Evolutionary conservation across 2,888 invertebrate genomes (phyloP).

Genomic region (Penaeus monodon): DNA sequence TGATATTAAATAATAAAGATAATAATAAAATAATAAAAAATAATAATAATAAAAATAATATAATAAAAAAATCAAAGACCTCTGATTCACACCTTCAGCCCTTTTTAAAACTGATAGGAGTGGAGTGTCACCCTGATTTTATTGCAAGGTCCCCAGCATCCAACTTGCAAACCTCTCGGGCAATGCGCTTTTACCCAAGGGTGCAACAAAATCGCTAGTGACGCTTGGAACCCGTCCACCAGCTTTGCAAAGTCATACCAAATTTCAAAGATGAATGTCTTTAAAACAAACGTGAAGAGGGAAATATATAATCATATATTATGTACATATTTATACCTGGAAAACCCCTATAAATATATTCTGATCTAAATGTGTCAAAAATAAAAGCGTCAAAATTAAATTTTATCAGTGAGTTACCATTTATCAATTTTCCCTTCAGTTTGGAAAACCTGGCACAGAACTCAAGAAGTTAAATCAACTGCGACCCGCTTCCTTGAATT

Average conservation of each 20-base stretch:
- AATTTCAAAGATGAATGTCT: no score
- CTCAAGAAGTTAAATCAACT: slow-evolving; percentile 71
- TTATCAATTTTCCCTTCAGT: slow-evolving; percentile 68
- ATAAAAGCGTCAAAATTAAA: no score
- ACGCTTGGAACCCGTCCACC: slow-evolving; percentile 70
- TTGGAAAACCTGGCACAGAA: slow-evolving; percentile 71
- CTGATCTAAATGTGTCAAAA: not conserved
- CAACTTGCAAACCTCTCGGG: slow-evolving; percentile 72
- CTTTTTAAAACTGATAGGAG: slow-evolving; percentile 69
- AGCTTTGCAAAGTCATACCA: slow-evolving; percentile 63
- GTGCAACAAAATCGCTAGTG: slow-evolving; percentile 72
- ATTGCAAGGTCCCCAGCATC: slow-evolving; percentile 71
- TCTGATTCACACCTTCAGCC: slow-evolving; percentile 66
- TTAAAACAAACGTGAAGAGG: no score
- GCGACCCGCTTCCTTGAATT: slow-evolving; percentile 70
- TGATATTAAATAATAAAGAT: no score
- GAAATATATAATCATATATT: no score
- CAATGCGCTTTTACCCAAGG: slow-evolving; percentile 71
- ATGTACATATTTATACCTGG: no score
- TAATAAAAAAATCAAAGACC: no score
- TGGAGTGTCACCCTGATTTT: slow-evolving; percentile 71
- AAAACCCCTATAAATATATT: no score
- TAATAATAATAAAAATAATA: no score
- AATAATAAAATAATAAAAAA: no score
- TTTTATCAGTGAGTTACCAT: no score